phyloP scores from a whole-genome alignment of 2,888 invertebrate species.

The Caenorhabditis japonica region DNA sequence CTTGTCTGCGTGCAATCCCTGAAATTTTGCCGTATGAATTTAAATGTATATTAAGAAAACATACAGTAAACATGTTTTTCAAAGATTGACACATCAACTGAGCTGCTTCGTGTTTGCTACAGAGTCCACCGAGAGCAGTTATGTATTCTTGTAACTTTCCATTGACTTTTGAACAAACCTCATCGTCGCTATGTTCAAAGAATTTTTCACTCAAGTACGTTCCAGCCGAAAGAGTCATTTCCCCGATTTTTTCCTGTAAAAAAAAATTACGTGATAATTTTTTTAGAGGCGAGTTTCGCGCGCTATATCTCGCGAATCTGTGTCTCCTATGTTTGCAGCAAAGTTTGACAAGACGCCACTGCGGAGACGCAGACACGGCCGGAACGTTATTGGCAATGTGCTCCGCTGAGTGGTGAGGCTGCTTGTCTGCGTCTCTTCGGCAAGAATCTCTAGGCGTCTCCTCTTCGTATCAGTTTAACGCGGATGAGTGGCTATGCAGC shows the following conservation, averaged over 20 bases:
- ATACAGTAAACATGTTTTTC: constrained; percentile 73
- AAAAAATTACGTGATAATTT: not conserved
- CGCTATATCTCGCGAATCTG: no score
- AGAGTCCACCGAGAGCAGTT: constrained; percentile 71
- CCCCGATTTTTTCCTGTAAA: constrained; percentile 73
- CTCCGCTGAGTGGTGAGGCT: no score
- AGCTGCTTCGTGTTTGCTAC: constrained; percentile 72
- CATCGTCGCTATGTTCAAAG: constrained; percentile 68
- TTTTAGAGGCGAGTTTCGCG: no score
- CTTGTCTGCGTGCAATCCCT: constrained; percentile 76
- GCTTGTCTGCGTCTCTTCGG: no score
- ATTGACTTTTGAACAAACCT: constrained; percentile 70
- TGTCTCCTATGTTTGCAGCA: no score
- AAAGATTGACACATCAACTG: constrained; percentile 75
- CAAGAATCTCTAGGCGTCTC: no score
- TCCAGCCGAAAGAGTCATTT: constrained; percentile 76
- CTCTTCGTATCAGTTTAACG: no score
- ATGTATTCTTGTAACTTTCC: constrained; percentile 73
- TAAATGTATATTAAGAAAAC: no score
- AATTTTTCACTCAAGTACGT: constrained; percentile 77
- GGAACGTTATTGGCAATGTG: no score
- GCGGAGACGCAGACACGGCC: no score
- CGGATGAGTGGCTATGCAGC: no score
- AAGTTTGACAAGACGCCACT: no score
- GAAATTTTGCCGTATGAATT: constrained; percentile 7